Conservation (phyloP, 2,797 vertebrate genomes). For the Centroberyx gerrardi region DNA sequence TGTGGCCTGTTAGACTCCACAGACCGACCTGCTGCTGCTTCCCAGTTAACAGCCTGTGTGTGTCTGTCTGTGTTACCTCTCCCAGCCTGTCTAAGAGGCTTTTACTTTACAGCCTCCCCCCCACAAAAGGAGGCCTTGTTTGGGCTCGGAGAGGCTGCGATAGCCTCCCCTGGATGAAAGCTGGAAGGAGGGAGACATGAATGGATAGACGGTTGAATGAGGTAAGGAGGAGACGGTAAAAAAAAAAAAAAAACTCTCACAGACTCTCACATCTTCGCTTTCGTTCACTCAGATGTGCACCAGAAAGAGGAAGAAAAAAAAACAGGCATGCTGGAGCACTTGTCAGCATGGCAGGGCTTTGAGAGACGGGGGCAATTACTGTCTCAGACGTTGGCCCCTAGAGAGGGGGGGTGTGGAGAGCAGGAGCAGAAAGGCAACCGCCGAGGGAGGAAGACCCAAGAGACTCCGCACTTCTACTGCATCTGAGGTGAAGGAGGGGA, state of each 20-base stretch:
- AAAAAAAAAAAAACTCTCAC: not conserved
- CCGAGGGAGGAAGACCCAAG: too few relatives aligned
- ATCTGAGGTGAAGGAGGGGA: too few relatives aligned
- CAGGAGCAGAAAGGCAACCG: not conserved
- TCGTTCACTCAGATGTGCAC: not conserved
- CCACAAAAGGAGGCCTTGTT: slow-evolving; percentile 66
- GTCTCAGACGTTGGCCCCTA: not conserved
- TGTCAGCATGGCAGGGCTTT: not conserved
- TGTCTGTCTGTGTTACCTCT: slow-evolving; percentile 31
- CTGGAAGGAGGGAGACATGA: slow-evolving; percentile 1
- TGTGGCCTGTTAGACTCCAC: slow-evolving; percentile 24
- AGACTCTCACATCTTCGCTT: not conserved
- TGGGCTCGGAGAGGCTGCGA: slow-evolving; percentile 38
- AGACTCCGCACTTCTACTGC: too few relatives aligned
- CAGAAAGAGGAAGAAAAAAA: not conserved
- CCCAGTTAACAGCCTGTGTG: slow-evolving; percentile 30
- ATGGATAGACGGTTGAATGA: slow-evolving; percentile 1
- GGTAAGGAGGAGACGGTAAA: slow-evolving; percentile 26
- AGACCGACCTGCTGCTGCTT: slow-evolving; percentile 9
- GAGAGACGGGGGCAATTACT: not conserved
- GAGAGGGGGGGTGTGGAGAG: too few relatives aligned
- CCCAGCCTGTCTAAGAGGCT: slow-evolving; percentile 48
- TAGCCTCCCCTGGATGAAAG: slow-evolving; percentile 22
- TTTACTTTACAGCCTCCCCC: slow-evolving; percentile 53
- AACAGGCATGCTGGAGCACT: too few relatives aligned